Base-by-base conservation (phyloP, 2,113 vertebrate species). In the Solenodon paradoxus region DNA sequence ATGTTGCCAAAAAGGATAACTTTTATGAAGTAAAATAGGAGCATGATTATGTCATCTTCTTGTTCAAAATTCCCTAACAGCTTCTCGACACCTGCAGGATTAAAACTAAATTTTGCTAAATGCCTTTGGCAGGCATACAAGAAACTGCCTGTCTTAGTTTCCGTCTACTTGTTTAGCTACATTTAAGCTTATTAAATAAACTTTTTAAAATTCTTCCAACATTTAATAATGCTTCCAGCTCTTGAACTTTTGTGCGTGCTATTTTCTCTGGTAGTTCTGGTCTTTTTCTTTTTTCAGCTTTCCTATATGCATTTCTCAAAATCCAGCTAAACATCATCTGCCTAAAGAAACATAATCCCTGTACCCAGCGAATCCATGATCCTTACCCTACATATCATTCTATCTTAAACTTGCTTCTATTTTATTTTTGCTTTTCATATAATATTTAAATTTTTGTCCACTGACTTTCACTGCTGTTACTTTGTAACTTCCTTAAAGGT, bases 81-180 rank as follows among this genome's bases (percentile, higher is more conserved):
- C 53, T 92, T 92, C 49, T 53, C n/a, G 32, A 85, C 55, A 88
- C 64, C 59, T 93, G 59, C 53, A 96, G 42, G 74, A 92, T 90
- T 87, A 96, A 95, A 96, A 71, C 72, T 68, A 81, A 94, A 79
- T 86, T 40, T 30, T 38, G 57, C 42, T 69, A 53, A 92, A 80
- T 12, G 1, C 61, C 57, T 80, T 74, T 40, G 77, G 75, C 47
- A 95, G 57, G 47, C 10, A 0, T 77, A 51, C 55, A 95, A 63
- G 78, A 93, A 90, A 74, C 19, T 92, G 24, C 87, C 83, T 12
- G 69, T 4, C 81, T 72, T 96, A 22, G 10, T 61, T 59, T 28
- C 26, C 49, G 45, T 4, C 12, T 95, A 75, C 63, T 79, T 94
- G 28, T 80, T 51, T 16, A 84, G 55, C 42, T 79, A 77, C 80